A percentile compares a stretch with the other conserved stretches of the same genome.
Evolutionary conservation across 2,113 vertebrate species (phyloP).

Genomic region (Oenanthe melanoleuca): DNA sequence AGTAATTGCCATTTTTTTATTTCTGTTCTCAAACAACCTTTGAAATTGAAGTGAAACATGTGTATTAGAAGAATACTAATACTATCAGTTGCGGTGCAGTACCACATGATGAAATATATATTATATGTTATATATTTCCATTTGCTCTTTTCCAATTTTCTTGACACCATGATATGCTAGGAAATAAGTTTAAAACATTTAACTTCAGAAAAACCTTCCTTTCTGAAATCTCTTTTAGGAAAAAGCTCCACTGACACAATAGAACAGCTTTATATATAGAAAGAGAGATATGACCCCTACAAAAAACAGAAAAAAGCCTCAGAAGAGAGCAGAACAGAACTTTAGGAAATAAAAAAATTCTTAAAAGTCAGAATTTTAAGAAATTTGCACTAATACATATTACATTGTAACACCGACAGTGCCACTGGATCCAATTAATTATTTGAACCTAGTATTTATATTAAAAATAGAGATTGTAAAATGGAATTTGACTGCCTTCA

Average conservation of each 20-base stretch:
- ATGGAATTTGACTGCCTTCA: slow-evolving; percentile 71
- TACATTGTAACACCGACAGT: slow-evolving; percentile 23
- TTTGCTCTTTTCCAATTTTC: slow-evolving; percentile 11
- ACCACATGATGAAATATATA: background rate
- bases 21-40: background rate
- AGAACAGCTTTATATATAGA: background rate
- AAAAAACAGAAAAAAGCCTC: background rate
- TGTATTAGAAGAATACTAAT: background rate
- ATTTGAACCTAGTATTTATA: slow-evolving; percentile 57
- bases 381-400: background rate
- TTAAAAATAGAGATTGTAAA: slow-evolving; percentile 67
- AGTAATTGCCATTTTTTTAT: background rate
- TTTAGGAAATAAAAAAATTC: background rate
- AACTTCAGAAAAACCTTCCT: slow-evolving; percentile 26
- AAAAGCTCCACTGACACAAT: background rate
- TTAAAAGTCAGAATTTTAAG: background rate
- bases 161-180: background rate
- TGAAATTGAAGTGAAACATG: background rate
- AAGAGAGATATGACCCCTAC: background rate
- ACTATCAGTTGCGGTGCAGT: background rate
- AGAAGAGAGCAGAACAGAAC: slow-evolving; percentile 1
- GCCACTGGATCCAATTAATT: slow-evolving; percentile 22
- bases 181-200: slow-evolving; percentile 47
- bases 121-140: background rate
- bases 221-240: slow-evolving; percentile 37